Evolutionary conservation across 2,888 invertebrate species (phyloP), one percentile per base, ranked within the genome.

Genomic region (Crepidodera aurea): DNA sequence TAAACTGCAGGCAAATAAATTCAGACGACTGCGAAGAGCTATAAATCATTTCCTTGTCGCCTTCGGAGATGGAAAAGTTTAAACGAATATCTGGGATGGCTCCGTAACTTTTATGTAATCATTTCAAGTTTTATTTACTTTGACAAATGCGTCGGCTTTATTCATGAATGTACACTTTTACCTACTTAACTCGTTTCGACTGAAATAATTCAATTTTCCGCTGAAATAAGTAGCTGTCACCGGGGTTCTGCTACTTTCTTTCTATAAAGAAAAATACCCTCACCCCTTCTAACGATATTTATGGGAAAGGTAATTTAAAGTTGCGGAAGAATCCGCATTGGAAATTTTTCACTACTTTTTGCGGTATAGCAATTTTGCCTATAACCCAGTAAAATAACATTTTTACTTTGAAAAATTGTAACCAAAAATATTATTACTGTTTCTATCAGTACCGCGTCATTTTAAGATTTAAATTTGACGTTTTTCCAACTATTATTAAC

Each of bases 31-130:
- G 65, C 66, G 72, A 71, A 73, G 73, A 73, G 73, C 70, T 60
- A 72, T 71, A 73, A 74, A 74, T 74, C 74, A 73, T 71, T 69
- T 70, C 60, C 72, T 71, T 73, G 73, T 74, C 74, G 72, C 71
- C 69, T 67, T 65, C 58, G 65, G 69, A 73, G 72, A 74, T 72
- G 72, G 70, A 72, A 74, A 74, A 73, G 68, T 74, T 74, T 74
- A 70, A 74, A 73, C 73, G 73, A 73, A 74, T 73, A 74, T 72
- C 73, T 72, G 69, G 72, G 73, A 73, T 70, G 69, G 73, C 73
- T 54, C 67, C 59, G 58, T 54, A 69, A 69, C 69, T 70, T 69
- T 65, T 60, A 59, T 59, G 60, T 66, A 70, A 69, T 68, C 67
- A 69, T 62, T 68, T 65, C 57, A 29, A 57, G 57, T 57, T 57